Evolutionary conservation across 2,113 vertebrate species (phyloP).

Genomic region (Malurus cyaneus): DNA sequence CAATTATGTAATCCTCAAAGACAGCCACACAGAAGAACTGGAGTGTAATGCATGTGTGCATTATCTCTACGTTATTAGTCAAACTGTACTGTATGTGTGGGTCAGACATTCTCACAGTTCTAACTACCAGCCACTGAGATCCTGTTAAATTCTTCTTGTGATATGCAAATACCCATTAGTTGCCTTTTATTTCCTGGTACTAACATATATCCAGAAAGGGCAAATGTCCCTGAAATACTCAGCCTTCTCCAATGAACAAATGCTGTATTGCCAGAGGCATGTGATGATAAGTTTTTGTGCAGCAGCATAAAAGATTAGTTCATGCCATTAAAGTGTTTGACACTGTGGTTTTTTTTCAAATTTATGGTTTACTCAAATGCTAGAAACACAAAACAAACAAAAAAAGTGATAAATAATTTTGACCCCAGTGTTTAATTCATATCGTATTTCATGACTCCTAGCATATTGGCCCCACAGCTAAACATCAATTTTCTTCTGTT

Average conservation of each 20-base stretch:
- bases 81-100: neutral
- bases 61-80: neutral
- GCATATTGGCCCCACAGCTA: neutral
- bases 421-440: neutral
- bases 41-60: neutral
- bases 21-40: neutral
- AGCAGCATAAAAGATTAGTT: neutral
- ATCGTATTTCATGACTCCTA: neutral
- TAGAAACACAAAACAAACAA: neutral
- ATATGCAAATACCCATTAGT: neutral
- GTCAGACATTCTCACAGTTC: neutral
- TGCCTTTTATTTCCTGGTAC: neutral
- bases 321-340: neutral
- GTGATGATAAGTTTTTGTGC: neutral
- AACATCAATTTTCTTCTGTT: neutral
- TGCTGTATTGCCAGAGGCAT: neutral
- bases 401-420: neutral
- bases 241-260: neutral
- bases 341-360: neutral
- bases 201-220: neutral
- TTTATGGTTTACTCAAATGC: neutral
- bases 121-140: neutral
- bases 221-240: neutral
- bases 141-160: neutral
- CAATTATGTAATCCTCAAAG: neutral